phyloP scores from a whole-genome alignment of 37 sponge, comb jelly and placozoan genomes.

The Oscarella lobularis region DNA sequence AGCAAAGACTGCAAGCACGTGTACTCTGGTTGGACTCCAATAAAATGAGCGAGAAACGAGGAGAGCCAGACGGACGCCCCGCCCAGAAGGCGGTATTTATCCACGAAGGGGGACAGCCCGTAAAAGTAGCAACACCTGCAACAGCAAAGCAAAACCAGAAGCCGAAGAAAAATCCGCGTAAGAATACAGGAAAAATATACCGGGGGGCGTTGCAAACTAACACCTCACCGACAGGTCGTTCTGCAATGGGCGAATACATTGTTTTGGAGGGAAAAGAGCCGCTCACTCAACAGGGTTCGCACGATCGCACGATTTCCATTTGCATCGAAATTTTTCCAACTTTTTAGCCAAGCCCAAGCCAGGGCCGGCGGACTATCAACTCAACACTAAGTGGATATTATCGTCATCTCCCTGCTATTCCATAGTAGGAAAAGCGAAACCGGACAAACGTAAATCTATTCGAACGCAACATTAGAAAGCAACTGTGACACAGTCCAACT shows the following conservation, averaged over 20 bases:
- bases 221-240: conserved; percentile 8
- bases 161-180: no score
- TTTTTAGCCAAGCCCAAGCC: background rate
- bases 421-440: background rate
- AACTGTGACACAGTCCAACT: background rate
- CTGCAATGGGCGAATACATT: conserved; percentile 42
- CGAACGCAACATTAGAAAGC: background rate
- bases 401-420: background rate
- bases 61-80: no score
- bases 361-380: background rate
- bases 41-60: no score
- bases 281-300: conserved; percentile 10
- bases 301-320: no score
- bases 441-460: background rate
- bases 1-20: no score
- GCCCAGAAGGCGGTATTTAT: no score
- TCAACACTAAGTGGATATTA: background rate
- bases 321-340: background rate
- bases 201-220: no score
- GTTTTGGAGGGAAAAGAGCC: conserved; percentile 25
- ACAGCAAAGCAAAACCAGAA: no score
- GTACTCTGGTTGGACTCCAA: no score
- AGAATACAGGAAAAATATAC: no score
- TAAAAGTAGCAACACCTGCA: no score
- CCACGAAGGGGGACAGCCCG: no score